phyloP scores from a whole-genome alignment of 2,113 vertebrate species.

The Hemiprocne comata region DNA sequence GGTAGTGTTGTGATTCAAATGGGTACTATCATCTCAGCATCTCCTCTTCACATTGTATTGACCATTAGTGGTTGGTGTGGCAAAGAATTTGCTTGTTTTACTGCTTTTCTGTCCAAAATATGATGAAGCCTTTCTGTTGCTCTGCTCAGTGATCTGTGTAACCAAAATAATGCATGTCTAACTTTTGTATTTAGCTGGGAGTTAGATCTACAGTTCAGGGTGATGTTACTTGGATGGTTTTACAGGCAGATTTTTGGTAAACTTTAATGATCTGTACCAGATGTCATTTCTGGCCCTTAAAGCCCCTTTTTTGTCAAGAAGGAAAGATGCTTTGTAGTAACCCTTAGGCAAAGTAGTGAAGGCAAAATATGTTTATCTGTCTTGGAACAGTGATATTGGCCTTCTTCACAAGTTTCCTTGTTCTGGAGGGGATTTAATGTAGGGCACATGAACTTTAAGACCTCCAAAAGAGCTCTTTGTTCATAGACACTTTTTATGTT shows the following conservation, averaged over 20 bases:
- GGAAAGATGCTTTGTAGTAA: conserved; percentile 11
- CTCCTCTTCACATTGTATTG: not conserved
- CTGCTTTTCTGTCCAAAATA: not conserved
- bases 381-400: not conserved
- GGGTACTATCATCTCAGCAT: not conserved
- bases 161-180: not conserved
- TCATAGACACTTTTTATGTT: not conserved
- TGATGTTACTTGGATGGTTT: conserved; percentile 7
- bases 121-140: not conserved
- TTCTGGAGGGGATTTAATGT: not conserved
- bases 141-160: not conserved
- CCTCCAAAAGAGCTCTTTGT: not conserved
- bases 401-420: not conserved
- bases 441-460: not conserved
- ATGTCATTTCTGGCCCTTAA: conserved; percentile 22
- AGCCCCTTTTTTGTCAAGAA: not conserved
- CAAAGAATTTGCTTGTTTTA: not conserved
- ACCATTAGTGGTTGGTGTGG: not conserved
- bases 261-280: conserved; percentile 20
- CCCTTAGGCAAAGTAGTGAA: not conserved
- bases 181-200: not conserved
- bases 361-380: conserved; percentile 36
- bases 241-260: conserved; percentile 15
- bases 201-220: not conserved
- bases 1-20: not conserved